Evolutionary conservation across 2,797 vertebrate genomes (phyloP).

Genomic region (Phataginus tricuspis): DNA sequence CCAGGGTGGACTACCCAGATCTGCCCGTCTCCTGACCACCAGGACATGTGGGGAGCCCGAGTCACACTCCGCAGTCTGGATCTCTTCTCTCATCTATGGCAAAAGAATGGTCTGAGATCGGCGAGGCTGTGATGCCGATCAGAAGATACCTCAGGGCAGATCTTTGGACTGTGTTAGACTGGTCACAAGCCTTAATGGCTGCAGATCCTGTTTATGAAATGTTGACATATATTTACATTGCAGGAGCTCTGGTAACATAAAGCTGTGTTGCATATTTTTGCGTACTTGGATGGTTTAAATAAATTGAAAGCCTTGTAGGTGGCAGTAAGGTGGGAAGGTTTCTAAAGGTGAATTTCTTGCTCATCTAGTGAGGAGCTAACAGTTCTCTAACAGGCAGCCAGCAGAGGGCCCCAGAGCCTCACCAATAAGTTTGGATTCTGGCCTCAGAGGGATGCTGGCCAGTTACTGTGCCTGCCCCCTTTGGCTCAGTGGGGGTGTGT

Average conservation of each 20-base stretch:
- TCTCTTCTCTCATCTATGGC: neutral
- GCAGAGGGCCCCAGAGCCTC: constrained; percentile 83
- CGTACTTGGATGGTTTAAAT: neutral
- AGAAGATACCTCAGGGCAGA: neutral
- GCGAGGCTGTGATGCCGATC: neutral
- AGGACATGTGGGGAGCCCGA: neutral
- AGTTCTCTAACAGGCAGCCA: constrained; percentile 59
- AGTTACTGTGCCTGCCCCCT: neutral
- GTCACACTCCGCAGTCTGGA: neutral
- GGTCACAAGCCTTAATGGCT: neutral
- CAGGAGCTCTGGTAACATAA: neutral
- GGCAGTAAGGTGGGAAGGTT: neutral
- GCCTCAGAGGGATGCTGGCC: neutral
- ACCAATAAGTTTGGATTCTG: constrained; percentile 45
- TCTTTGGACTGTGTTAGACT: neutral
- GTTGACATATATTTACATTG: neutral
- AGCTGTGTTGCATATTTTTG: neutral
- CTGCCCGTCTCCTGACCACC: neutral
- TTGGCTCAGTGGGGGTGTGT: neutral
- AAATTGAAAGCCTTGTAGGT: neutral
- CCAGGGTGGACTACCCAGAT: neutral
- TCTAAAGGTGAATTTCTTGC: neutral
- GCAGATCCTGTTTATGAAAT: neutral
- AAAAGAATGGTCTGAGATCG: neutral
- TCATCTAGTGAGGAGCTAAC: neutral